Evolutionary conservation across 2,888 invertebrate genomes (phyloP).

Genomic region (Notocelia uddmanniana): DNA sequence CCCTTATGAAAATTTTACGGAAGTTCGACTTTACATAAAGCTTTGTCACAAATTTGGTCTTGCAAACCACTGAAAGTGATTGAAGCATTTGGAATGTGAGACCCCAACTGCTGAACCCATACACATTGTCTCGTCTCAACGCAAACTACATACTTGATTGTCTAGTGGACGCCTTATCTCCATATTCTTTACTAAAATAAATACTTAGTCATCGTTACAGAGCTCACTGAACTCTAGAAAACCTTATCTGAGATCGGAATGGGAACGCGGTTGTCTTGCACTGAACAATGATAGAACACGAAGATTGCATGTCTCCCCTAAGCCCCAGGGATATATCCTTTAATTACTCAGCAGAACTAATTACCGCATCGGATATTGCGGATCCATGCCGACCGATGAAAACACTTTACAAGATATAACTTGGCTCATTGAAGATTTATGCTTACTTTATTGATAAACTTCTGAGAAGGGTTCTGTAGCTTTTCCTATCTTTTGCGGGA

Average conservation of each 20-base stretch:
- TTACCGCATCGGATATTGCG: constrained; percentile 43
- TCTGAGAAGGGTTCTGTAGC: constrained; percentile 56
- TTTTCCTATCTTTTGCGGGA: constrained; percentile 49
- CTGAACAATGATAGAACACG: constrained; percentile 32
- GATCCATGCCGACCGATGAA: constrained; percentile 45
- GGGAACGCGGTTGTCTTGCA: neutral
- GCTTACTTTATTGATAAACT: constrained; percentile 62
- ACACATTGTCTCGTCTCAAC: neutral
- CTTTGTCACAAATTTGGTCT: neutral
- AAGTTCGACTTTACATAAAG: neutral
- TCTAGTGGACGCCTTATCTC: neutral
- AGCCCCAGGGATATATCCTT: constrained; percentile 38
- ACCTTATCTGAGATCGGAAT: constrained; percentile 10
- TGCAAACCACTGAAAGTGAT: neutral
- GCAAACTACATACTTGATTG: neutral
- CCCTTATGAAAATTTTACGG: neutral
- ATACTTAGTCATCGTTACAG: neutral
- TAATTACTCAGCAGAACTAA: constrained; percentile 42
- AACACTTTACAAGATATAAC: constrained; percentile 49
- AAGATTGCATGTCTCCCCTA: constrained; percentile 27
- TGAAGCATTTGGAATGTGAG: neutral
- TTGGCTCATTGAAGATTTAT: constrained; percentile 51
- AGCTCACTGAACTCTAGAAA: constrained; percentile 8
- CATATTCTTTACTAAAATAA: neutral
- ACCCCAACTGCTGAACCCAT: neutral